Evolutionary conservation across 1,140 invertebrate species (phyloP).

Genomic region (Marisa cornuarietis): DNA sequence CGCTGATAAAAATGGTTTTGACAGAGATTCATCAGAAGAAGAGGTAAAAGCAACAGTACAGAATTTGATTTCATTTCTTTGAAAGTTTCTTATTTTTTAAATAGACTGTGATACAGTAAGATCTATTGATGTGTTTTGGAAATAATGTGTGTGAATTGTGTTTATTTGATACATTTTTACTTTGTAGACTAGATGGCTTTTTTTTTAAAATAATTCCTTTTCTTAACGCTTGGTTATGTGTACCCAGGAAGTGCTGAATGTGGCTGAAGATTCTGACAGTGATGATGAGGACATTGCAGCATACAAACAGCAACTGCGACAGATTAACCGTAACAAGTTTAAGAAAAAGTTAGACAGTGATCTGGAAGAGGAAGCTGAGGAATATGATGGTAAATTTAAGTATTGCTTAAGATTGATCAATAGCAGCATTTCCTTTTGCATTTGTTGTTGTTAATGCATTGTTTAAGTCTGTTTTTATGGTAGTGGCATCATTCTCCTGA

Average conservation of each 20-base stretch:
- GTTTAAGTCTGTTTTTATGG: too few relatives aligned
- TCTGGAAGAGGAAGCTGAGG: slow-evolving; percentile 41
- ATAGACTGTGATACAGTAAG: neutral
- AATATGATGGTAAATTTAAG: slow-evolving; percentile 25
- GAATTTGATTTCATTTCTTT: neutral
- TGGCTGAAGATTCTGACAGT: slow-evolving; percentile 44
- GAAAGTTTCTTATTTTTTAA: neutral
- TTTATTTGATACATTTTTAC: neutral
- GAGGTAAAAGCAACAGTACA: neutral
- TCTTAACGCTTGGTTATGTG: neutral
- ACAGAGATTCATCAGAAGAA: slow-evolving; percentile 1
- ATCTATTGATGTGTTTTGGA: neutral
- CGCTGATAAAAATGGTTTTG: neutral
- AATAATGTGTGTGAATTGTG: neutral
- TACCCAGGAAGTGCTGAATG: slow-evolving; percentile 48
- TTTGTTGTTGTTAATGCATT: neutral
- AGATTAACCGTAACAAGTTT: slow-evolving; percentile 23
- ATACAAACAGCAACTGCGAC: slow-evolving; percentile 32
- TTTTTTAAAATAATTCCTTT: too few relatives aligned
- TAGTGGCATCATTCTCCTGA: too few relatives aligned
- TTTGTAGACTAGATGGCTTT: neutral
- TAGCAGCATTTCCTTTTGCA: neutral
- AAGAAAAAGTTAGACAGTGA: slow-evolving; percentile 41
- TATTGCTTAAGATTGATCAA: neutral
- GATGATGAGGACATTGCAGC: slow-evolving; percentile 46